Conservation (phyloP, 2,113 vertebrate genomes). For the Phylloscopus trochilus region DNA sequence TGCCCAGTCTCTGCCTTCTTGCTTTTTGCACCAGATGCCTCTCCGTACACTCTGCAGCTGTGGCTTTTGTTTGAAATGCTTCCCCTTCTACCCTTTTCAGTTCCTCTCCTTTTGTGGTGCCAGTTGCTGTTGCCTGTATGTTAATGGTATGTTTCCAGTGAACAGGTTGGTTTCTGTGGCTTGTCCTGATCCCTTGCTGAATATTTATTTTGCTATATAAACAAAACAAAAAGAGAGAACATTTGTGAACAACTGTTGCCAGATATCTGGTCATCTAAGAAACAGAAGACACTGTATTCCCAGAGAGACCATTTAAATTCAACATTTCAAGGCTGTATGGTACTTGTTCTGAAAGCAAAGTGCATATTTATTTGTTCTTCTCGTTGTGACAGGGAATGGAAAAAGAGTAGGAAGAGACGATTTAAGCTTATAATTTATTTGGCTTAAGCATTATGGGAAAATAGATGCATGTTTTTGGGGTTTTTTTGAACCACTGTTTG, state of each 20-base stretch:
- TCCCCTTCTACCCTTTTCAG: neutral
- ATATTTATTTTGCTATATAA: slow-evolving; percentile 39
- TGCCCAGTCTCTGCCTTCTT: neutral
- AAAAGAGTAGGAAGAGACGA: neutral
- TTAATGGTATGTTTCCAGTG: slow-evolving; percentile 3
- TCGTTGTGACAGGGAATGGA: neutral
- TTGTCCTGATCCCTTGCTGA: neutral
- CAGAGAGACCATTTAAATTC: neutral
- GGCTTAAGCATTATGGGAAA: neutral
- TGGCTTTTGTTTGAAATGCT: slow-evolving; percentile 2
- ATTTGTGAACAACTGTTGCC: slow-evolving; percentile 31
- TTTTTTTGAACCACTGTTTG: neutral
- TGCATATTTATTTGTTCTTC: neutral
- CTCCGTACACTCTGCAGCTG: accelerated
- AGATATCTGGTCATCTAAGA: slow-evolving; percentile 47
- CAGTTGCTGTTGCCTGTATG: neutral
- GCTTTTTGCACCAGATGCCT: neutral
- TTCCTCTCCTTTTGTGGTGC: slow-evolving; percentile 7
- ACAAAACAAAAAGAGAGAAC: neutral
- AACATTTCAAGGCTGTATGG: neutral
- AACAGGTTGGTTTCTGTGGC: slow-evolving; percentile 13
- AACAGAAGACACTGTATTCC: neutral
- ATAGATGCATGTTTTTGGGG: neutral
- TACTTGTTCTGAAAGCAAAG: slow-evolving; percentile 34
- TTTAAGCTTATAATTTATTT: slow-evolving; percentile 29